phyloP scores from a whole-genome alignment of 2,113 vertebrate species.

The Esox niger region DNA sequence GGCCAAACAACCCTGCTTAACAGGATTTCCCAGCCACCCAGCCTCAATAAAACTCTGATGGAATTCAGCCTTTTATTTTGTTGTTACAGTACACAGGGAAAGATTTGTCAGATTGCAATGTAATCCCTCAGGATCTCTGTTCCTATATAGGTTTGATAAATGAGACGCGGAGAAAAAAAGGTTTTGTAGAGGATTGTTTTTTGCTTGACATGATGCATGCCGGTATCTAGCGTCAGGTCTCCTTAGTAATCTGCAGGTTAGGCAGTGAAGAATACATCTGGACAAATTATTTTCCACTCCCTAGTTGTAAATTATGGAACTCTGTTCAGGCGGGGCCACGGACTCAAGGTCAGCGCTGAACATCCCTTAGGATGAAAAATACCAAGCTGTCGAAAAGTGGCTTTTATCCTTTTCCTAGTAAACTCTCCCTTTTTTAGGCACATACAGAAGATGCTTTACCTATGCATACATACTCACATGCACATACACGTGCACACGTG shows the following conservation, averaged over 20 bases:
- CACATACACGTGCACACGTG: no score
- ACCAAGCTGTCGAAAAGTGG: not conserved
- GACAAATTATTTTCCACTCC: constrained; percentile 63
- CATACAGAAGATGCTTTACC: no score
- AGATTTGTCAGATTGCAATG: constrained; percentile 5
- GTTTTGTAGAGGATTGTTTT: constrained; percentile 53
- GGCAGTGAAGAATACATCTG: constrained; percentile 70
- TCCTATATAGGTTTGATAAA: constrained; percentile 71
- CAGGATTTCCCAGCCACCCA: no score
- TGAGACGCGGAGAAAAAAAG: constrained; percentile 51
- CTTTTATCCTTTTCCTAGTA: not conserved
- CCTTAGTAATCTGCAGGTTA: constrained; percentile 65
- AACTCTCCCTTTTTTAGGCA: not conserved
- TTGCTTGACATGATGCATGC: constrained; percentile 68
- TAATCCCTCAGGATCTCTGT: constrained; percentile 53
- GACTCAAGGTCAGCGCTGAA: not conserved
- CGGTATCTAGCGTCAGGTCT: constrained; percentile 65
- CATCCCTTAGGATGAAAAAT: not conserved
- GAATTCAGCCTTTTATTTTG: constrained; percentile 49
- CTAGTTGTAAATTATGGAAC: constrained; percentile 57
- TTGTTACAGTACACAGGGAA: constrained; percentile 28
- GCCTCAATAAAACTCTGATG: no score
- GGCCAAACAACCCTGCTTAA: not conserved
- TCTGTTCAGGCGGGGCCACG: not conserved
- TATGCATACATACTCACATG: no score